Conservation (phyloP, 1,140 invertebrate genomes). For the Geopemphigus sp. region DNA sequence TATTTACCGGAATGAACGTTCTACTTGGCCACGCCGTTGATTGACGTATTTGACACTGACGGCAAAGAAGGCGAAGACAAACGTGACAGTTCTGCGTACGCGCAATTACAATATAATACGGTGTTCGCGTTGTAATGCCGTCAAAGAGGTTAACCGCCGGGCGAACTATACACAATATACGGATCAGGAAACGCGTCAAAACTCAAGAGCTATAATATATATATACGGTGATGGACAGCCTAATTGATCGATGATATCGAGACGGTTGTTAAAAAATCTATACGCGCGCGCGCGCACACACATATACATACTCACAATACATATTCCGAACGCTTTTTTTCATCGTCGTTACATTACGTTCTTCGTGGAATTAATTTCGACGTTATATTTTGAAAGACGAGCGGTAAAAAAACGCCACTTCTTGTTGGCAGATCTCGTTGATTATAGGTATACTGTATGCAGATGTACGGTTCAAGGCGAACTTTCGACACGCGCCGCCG, state of each 20-base stretch:
- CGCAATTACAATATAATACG: not conserved
- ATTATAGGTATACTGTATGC: not conserved
- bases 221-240: conserved; percentile 14
- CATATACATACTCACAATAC: not conserved
- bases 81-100: not conserved
- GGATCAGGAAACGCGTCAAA: conserved; percentile 5
- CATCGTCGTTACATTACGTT: not conserved
- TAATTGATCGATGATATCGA: conserved; percentile 32
- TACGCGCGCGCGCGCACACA: too few species aligned
- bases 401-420: not conserved
- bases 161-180: not conserved
- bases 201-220: not conserved
- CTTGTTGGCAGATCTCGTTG: conserved; percentile 9
- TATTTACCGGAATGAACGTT: too few species aligned
- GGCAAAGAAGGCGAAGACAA: too few species aligned
- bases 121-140: not conserved
- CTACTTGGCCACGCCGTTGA: too few species aligned
- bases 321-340: not conserved
- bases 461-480: conserved; percentile 35
- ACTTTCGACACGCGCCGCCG: conserved; percentile 25
- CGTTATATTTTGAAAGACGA: conserved; percentile 7
- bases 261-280: too few species aligned
- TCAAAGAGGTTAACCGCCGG: not conserved
- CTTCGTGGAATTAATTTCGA: not conserved
- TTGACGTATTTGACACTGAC: not conserved